A percentile compares a stretch with the other conserved stretches of the same genome.
Evolutionary conservation across 2,113 vertebrate genomes (phyloP).

Genomic region (Lampris megalopsis): DNA sequence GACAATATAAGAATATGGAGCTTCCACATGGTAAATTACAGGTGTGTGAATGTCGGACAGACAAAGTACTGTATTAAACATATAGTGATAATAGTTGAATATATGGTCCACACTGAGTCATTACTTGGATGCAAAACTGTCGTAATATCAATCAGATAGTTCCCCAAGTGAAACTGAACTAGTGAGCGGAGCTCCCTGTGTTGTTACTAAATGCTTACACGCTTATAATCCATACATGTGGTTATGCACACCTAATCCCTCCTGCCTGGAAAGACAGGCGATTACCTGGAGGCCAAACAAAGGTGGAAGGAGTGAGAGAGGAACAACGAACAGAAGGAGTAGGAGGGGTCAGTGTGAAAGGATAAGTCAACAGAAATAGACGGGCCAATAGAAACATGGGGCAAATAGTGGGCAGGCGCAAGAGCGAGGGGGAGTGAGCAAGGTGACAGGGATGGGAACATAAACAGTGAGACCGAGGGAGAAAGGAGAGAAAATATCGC

Average conservation of each 20-base stretch:
- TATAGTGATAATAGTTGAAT: not conserved
- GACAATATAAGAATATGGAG: no score
- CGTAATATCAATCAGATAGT: not conserved
- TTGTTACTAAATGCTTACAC: constrained; percentile 46
- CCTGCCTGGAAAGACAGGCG: constrained; percentile 44
- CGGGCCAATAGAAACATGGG: constrained; percentile 57
- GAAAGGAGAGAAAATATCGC: not conserved
- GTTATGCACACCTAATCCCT: constrained; percentile 46
- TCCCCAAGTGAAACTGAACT: not conserved
- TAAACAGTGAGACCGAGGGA: not conserved
- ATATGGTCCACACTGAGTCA: not conserved
- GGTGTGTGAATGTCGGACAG: no score
- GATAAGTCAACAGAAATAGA: constrained; percentile 76
- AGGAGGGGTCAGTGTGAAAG: constrained; percentile 48
- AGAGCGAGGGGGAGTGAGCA: constrained; percentile 27
- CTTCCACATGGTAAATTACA: no score
- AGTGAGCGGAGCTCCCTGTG: constrained; percentile 10
- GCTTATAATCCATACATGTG: constrained; percentile 57
- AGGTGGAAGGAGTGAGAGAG: constrained; percentile 20
- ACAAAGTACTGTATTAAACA: no score
- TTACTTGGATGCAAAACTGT: not conserved
- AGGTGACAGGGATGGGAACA: not conserved
- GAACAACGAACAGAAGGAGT: constrained; percentile 2
- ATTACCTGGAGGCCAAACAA: constrained; percentile 62
- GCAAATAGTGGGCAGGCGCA: constrained; percentile 16